A percentile compares a stretch with the other conserved stretches of the same genome.
phyloP scores from a whole-genome alignment of 2,113 vertebrate genomes.

The Promerops cafer region DNA sequence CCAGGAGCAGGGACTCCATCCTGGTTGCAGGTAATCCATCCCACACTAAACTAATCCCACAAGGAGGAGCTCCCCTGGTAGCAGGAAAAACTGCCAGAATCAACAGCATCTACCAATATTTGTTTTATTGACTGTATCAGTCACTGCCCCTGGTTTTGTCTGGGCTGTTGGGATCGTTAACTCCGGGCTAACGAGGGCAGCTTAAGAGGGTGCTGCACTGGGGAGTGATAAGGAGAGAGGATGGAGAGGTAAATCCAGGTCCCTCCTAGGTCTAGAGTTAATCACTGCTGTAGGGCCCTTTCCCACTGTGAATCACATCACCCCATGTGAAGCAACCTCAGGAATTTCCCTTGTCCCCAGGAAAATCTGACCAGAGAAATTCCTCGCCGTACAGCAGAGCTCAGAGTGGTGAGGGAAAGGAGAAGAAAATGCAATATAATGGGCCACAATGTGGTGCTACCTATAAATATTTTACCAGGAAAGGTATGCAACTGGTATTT shows the following conservation, averaged over 20 bases:
- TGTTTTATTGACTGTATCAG: not conserved
- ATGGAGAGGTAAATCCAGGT: not conserved
- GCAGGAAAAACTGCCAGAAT: not conserved
- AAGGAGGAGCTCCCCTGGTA: not conserved
- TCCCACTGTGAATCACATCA: not conserved
- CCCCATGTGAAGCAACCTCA: not conserved
- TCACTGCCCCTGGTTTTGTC: not conserved
- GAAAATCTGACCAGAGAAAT: not conserved
- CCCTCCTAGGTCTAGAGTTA: not conserved
- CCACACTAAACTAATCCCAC: not conserved
- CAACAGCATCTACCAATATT: not conserved
- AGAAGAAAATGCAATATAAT: not conserved
- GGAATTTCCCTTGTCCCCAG: not conserved
- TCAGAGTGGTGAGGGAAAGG: not conserved
- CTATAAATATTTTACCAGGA: conserved; percentile 45
- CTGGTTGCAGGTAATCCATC: not conserved
- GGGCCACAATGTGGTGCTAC: not conserved
- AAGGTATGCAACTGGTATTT: conserved; percentile 45
- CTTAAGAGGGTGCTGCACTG: not conserved
- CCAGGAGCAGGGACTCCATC: not conserved
- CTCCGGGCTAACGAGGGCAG: not conserved
- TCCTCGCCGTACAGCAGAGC: accelerated
- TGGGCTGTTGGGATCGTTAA: not conserved
- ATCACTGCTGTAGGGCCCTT: not conserved
- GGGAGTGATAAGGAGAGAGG: not conserved